Base-by-base conservation (phyloP, 1,140 invertebrate genomes). In the Drosophila mayri region DNA sequence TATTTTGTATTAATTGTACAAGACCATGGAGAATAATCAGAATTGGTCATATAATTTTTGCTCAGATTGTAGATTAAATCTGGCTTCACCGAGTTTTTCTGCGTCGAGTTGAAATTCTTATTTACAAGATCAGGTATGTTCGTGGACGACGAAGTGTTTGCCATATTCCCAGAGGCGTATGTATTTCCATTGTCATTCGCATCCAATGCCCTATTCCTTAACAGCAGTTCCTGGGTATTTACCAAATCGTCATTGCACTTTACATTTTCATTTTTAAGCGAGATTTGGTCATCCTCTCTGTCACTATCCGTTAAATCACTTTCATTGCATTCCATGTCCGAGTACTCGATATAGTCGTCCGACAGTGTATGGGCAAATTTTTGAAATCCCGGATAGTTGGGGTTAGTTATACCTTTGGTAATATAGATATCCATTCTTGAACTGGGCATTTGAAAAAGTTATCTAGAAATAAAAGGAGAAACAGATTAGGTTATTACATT, bases 311-410 rank as follows among this genome's bases (percentile, higher is more conserved):
- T 84, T 47, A 90, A 77, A 38, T 46, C 44, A 59, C 58, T 65
- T 57, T 64, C 81, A 92, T 87, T 52, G 54, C 58, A 71, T 30
- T 78, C 65, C 40, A 68, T 66, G 32, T 57, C 55, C 4, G 73
- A 77, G 68, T 86, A 79, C 66, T 70, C 63, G 7, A 86, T 72
- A 55, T 78, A 74, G 35, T 86, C 67, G 40, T 86, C 81, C 4
- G 73, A 86, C 6, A 93, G 73, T 6, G 92, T 93, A 54, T 93
- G 93, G 12, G 93, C 93, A 55, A 94, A 84, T 79, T 94, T 95
- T 85, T 95, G 95, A 82, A 95, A 95, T 35, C 96, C 96, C 10
- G 96, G 96, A 92, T 96, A 96, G 92, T 97, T 97, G 10, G 96
- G 96, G 92, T 96, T 96, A 74, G 96, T 95, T 64, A 96, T 96